A percentile compares a stretch with the other conserved stretches of the same genome.
These are phyloP conservation scores for Tipula vernalis DNA, from an alignment of 2,888 invertebrate genomes.

Conservation along the genomic window DNA sequence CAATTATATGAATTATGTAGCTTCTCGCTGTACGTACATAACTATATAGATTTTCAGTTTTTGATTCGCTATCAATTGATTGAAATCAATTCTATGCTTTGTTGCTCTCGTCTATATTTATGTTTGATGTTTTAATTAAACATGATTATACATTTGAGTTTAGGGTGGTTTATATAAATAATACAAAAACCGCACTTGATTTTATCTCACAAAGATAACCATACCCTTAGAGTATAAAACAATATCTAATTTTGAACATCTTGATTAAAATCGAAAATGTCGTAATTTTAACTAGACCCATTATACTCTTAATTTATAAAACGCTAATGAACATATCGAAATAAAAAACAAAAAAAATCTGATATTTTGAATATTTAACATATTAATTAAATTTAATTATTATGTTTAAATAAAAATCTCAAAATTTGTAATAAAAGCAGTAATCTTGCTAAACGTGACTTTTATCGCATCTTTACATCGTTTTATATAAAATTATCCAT, in stretches of 20 bases:
- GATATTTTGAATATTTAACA: not conserved
- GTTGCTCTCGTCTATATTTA: not conserved
- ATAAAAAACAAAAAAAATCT: not conserved
- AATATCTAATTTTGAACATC: no score
- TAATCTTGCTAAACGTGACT: not conserved
- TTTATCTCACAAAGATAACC: not conserved
- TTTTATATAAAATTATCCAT: not conserved
- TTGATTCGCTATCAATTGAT: not conserved
- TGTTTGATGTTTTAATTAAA: not conserved
- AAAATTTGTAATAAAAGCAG: not conserved
- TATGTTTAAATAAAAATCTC: not conserved
- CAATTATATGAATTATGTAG: not conserved
- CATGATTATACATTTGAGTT: not conserved
- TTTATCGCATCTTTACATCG: not conserved
- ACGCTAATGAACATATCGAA: not conserved
- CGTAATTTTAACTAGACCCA: no score
- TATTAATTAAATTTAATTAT: not conserved
- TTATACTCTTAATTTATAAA: no score
- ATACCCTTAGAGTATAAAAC: not conserved
- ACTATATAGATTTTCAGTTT: not conserved
- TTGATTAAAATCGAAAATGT: not conserved
- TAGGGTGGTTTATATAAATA: not conserved
- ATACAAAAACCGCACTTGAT: not conserved
- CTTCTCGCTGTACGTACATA: not conserved
- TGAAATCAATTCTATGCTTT: not conserved